These are phyloP conservation scores for Drosophila niveifrons DNA, from an alignment of 2,888 invertebrate genomes.

Conservation along the genomic window DNA sequence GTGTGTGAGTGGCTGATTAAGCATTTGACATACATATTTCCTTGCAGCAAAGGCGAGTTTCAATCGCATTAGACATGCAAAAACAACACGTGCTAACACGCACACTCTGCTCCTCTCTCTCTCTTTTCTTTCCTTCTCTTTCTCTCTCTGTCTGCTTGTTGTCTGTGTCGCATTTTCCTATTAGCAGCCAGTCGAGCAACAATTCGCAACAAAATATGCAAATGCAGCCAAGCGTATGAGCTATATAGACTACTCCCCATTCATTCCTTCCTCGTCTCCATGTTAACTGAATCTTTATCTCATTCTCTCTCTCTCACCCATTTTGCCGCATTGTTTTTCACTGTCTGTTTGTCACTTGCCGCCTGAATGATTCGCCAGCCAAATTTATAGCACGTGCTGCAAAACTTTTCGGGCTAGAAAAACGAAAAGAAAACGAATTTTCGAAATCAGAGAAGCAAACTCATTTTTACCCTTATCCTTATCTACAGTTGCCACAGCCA, in stretches of 20 bases:
- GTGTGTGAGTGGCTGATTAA: slow-evolving; percentile 68
- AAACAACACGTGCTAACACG: slow-evolving; percentile 74
- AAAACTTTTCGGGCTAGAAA: slow-evolving; percentile 28
- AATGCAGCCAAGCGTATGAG: slow-evolving; percentile 74
- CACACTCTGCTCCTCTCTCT: slow-evolving; percentile 15
- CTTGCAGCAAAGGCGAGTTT: slow-evolving; percentile 54
- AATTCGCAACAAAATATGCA: slow-evolving; percentile 79
- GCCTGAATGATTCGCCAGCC: slow-evolving; percentile 76
- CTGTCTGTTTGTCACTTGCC: slow-evolving; percentile 67
- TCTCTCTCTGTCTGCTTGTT: slow-evolving; percentile 21
- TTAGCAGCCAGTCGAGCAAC: slow-evolving; percentile 75
- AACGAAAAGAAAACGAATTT: slow-evolving; percentile 1
- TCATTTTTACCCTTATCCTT: slow-evolving; percentile 45
- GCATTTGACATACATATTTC: slow-evolving; percentile 79
- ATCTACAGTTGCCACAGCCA: slow-evolving; percentile 47
- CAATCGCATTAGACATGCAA: slow-evolving; percentile 75
- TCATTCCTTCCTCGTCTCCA: not conserved
- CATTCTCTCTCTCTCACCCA: slow-evolving; percentile 2
- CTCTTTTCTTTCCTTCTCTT: not conserved
- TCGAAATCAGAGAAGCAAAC: slow-evolving; percentile 5
- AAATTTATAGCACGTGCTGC: slow-evolving; percentile 76
- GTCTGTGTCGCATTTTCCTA: slow-evolving; percentile 79
- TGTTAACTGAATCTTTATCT: slow-evolving; percentile 19
- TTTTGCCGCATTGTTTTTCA: slow-evolving; percentile 73
- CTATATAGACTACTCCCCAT: slow-evolving; percentile 9